Conservation (phyloP, 2,113 vertebrate species). For the Gadus macrocephalus region DNA sequence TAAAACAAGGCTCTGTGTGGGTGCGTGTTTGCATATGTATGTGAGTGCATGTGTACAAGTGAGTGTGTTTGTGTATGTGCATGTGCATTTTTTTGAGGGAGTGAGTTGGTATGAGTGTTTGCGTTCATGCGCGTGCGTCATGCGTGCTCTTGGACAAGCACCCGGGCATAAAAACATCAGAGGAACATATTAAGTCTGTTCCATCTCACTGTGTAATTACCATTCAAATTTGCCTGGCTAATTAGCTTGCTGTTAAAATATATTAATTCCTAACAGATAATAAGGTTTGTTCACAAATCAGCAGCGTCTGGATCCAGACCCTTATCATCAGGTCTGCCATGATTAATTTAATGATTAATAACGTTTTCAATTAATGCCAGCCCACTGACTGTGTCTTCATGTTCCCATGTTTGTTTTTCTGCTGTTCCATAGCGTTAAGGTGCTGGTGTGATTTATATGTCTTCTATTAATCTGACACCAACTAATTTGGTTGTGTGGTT, state of each 20-base stretch:
- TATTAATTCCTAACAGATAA: conserved; percentile 32
- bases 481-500: too few relatives aligned
- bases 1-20: too few relatives aligned
- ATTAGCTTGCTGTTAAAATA: conserved; percentile 47
- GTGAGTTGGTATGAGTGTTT: neutral
- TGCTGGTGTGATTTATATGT: conserved; percentile 21
- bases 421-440: conserved; percentile 22
- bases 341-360: conserved; percentile 18
- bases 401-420: neutral
- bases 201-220: conserved; percentile 51
- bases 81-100: too few relatives aligned
- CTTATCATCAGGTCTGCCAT: conserved; percentile 34
- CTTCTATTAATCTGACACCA: neutral
- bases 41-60: too few relatives aligned
- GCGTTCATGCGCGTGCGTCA: conserved; percentile 4
- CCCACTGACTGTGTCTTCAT: conserved; percentile 16
- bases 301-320: conserved; percentile 40
- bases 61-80: too few relatives aligned
- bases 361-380: conserved; percentile 40
- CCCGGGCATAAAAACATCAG: conserved; percentile 33
- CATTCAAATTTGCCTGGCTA: conserved; percentile 52
- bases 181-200: conserved; percentile 54
- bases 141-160: conserved; percentile 15
- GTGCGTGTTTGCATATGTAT: too few relatives aligned
- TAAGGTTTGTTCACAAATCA: conserved; percentile 58